Percentiles rank a stretch among this genome's conserved stretches.
Evolutionary conservation across 2,888 invertebrate species (phyloP).

Genomic region (Parnassius apollo): DNA sequence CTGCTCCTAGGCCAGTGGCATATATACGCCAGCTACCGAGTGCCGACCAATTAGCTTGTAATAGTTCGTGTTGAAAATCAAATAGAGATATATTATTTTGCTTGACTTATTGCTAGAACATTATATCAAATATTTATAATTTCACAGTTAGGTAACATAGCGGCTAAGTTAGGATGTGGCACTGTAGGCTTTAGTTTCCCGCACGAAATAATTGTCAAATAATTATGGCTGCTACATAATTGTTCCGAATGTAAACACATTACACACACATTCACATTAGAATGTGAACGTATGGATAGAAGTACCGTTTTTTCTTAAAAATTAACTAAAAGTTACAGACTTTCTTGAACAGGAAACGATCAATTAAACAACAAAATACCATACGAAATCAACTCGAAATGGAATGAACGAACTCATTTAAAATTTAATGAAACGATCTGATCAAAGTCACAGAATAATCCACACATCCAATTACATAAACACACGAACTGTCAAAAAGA

Average conservation of each 20-base stretch:
- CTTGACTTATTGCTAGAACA: no score
- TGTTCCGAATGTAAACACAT: no score
- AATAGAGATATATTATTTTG: no score
- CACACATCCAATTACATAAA: constrained; percentile 23
- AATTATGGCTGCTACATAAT: no score
- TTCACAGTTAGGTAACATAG: no score
- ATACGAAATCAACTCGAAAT: not conserved
- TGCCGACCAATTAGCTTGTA: not conserved
- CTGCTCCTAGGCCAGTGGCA: constrained; percentile 1
- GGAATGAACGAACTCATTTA: constrained; percentile 4
- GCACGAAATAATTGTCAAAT: no score
- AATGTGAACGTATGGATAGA: no score
- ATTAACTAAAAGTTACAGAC: not conserved
- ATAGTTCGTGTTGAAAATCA: not conserved
- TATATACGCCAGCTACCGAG: not conserved
- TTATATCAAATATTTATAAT: no score
- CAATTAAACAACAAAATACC: not conserved
- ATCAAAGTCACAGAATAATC: constrained; percentile 16
- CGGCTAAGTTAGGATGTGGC: no score
- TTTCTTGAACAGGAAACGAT: not conserved
- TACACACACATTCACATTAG: no score
- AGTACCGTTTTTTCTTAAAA: no score
- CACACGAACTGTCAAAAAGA: constrained; percentile 20
- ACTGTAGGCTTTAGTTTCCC: no score
- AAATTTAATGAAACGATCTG: constrained; percentile 10